Evolutionary conservation across 2,888 invertebrate genomes (phyloP).

Genomic region (Labia minor): DNA sequence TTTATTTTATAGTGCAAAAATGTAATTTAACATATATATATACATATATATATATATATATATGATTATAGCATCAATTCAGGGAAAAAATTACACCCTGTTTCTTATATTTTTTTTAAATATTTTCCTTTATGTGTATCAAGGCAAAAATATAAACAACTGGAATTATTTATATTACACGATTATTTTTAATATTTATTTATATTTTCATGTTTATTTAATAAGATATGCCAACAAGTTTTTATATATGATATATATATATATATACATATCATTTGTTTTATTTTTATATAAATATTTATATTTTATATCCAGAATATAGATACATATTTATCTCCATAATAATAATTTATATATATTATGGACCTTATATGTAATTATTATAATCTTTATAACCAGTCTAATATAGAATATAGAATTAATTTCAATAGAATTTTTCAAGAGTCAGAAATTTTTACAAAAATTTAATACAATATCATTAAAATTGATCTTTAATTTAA

Average conservation of each 20-base stretch:
- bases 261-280: constrained; percentile 65
- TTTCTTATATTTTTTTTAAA: neutral
- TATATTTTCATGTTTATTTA: neutral
- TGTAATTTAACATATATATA: too few species aligned
- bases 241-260: constrained; percentile 61
- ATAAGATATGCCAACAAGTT: constrained; percentile 31
- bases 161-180: neutral
- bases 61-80: neutral
- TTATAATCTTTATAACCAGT: neutral
- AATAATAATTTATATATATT: too few species aligned
- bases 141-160: constrained; percentile 4
- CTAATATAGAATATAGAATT: too few species aligned
- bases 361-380: neutral
- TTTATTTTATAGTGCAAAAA: too few species aligned
- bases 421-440: too few species aligned
- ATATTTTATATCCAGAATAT: too few species aligned
- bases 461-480: too few species aligned
- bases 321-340: neutral
- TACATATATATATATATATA: neutral
- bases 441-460: too few species aligned
- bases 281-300: constrained; percentile 69
- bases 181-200: neutral
- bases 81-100: neutral
- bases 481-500: too few species aligned
- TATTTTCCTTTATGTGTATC: neutral